Base-by-base conservation (phyloP, 2,797 vertebrate genomes). In the Cyprinodon diabolis region DNA sequence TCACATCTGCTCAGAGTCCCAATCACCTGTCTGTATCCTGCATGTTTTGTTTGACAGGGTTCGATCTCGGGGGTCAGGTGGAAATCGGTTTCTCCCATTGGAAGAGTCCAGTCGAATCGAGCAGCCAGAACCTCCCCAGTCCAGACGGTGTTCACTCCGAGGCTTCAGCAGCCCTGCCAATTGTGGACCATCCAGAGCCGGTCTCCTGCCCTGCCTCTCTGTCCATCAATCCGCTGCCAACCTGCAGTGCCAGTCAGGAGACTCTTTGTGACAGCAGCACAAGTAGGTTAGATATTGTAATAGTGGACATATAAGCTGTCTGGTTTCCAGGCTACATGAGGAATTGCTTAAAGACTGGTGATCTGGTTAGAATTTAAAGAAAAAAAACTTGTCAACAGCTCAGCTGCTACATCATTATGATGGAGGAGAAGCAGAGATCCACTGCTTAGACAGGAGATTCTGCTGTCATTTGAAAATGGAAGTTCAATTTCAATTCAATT, bases 191-290 rank as follows among this genome's bases (percentile, higher is more conserved):
- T 67, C 90, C 92, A 0, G 94, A 94, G 68, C 95, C 95, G 0
- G 85, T 95, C 75, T 98, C 97, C 77, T 97, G 96, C 76, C 97
- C 97, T 1, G 96, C 96, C 5, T 97, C 96, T 0, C 91, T 97
- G 77, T 96, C 97, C 62, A 84, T 97, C 91, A 96, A 95, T 71
- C 96, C 97, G 12, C 92, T 97, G 92, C 93, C 95, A 92, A 90
- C 85, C 72, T 93, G 88, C 90, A 96, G 94, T 4, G 84, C 80
- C 67, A 98, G 96, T 78, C 95, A 96, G 93, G 96, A 97, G 81
- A 97, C 95, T 3, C 91, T 98, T 79, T 96, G 94, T 55, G 95
- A 96, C 84, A 95, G 95, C 78, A 94, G 92, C 19, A 92, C 94
- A 72, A 93, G 96, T 96, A 96, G 0, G 82, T 86, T 30, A 4